A percentile compares a stretch with the other conserved stretches of the same genome.
These are phyloP conservation scores for Hippopotamus amphibius DNA, from an alignment of 2,113 vertebrate genomes.

Conservation along the genomic window DNA sequence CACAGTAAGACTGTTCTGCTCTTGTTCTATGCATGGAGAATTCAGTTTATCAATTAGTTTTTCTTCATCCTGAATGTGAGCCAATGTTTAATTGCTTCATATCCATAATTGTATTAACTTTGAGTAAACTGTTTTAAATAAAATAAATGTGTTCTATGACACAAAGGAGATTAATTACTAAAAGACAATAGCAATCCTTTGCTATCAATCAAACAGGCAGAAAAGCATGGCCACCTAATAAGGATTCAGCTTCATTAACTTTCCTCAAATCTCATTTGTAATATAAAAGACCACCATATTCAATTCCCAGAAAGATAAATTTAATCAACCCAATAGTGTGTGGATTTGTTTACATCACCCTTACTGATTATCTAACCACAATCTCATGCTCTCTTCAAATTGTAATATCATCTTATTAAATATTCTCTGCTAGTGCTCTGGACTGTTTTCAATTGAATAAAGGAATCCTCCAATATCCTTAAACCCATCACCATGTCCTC, in stretches of 20 bases:
- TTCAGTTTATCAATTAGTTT: constrained; percentile 73
- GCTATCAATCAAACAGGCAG: constrained; percentile 72
- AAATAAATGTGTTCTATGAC: constrained; percentile 60
- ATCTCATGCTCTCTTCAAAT: background rate
- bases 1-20: background rate
- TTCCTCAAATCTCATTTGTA: constrained; percentile 68
- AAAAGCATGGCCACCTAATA: constrained; percentile 67
- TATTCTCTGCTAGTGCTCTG: background rate
- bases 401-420: background rate
- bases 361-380: background rate
- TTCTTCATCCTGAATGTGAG: constrained; percentile 65
- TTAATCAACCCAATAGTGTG: constrained; percentile 33
- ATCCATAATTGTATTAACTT: constrained; percentile 77
- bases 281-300: constrained; percentile 56
- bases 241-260: constrained; percentile 76
- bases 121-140: constrained; percentile 76
- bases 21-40: constrained; percentile 57
- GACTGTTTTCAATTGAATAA: constrained; percentile 31
- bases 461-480: background rate
- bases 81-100: constrained; percentile 75
- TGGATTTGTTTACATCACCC: constrained; percentile 29
- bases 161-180: constrained; percentile 83
- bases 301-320: constrained; percentile 63
- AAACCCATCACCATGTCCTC: constrained; percentile 9
- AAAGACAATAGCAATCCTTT: constrained; percentile 71